These are phyloP conservation scores for Xylocampa areola DNA, from an alignment of 2,888 invertebrate species.

Conservation along the genomic window DNA sequence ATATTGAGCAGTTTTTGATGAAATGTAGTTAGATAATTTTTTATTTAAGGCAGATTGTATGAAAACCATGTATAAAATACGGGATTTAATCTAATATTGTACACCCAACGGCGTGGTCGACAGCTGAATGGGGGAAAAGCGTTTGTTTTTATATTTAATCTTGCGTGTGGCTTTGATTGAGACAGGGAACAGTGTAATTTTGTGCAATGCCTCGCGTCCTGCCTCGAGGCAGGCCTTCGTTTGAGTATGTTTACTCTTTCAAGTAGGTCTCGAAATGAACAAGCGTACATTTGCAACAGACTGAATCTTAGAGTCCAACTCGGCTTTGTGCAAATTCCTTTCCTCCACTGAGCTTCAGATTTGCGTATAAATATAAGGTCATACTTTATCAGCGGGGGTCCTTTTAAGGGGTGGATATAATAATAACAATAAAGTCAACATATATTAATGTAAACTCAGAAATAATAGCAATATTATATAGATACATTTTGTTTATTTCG, in stretches of 20 bases:
- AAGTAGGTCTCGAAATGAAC: slow-evolving; percentile 30
- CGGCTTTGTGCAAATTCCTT: slow-evolving; percentile 47
- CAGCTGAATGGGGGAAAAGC: slow-evolving; percentile 41
- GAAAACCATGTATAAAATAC: slow-evolving; percentile 57
- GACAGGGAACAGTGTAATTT: slow-evolving; percentile 26
- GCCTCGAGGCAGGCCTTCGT: slow-evolving; percentile 27
- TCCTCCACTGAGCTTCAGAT: slow-evolving; percentile 59
- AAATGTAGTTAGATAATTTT: slow-evolving; percentile 50
- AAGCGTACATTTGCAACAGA: slow-evolving; percentile 19
- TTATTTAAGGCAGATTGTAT: slow-evolving; percentile 40
- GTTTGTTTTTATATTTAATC: slow-evolving; percentile 30
- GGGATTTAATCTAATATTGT: slow-evolving; percentile 46
- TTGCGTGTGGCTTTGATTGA: slow-evolving; percentile 24
- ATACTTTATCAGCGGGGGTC: no score
- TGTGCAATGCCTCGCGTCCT: slow-evolving; percentile 18
- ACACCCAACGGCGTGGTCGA: slow-evolving; percentile 34
- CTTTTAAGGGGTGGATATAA: no score
- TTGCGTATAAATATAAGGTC: slow-evolving; percentile 54
- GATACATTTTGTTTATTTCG: no score
- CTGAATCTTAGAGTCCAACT: slow-evolving; percentile 4
- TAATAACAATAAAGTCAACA: no score
- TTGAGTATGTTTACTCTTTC: slow-evolving; percentile 24
- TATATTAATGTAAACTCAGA: no score
- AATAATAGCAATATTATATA: no score
- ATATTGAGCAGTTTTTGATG: slow-evolving; percentile 36